Conservation (phyloP, 2,113 vertebrate species). For the Pollimyrus isidori region DNA sequence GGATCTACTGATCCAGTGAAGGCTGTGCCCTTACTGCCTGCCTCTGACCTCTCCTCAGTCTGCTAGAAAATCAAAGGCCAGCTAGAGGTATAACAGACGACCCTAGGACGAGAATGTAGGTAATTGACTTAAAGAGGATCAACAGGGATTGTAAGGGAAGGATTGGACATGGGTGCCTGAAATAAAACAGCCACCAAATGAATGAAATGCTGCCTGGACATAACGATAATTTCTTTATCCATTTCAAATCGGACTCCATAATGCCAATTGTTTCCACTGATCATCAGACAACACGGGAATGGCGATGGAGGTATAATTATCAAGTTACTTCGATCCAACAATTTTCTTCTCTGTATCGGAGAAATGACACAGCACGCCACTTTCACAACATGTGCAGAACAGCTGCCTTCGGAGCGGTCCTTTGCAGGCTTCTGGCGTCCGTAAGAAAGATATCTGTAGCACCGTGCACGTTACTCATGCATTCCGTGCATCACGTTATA, state of each 20-base stretch:
- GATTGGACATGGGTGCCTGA: neutral
- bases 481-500: neutral
- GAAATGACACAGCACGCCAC: neutral
- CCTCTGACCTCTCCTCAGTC: neutral
- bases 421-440: neutral
- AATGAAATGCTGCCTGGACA: neutral
- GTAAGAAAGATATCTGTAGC: neutral
- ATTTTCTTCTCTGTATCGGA: neutral
- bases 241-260: neutral
- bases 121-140: slow-evolving; percentile 3
- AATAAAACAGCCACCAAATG: neutral
- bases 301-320: neutral
- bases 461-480: neutral
- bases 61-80: neutral
- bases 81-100: neutral
- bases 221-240: neutral
- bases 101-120: neutral
- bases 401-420: neutral
- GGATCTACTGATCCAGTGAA: neutral
- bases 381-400: neutral
- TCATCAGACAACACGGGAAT: neutral
- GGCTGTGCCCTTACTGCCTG: neutral
- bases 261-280: neutral
- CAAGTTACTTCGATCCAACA: neutral
- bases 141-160: neutral